Conservation (phyloP, 2,113 vertebrate genomes). For the Mohoua ochrocephala region DNA sequence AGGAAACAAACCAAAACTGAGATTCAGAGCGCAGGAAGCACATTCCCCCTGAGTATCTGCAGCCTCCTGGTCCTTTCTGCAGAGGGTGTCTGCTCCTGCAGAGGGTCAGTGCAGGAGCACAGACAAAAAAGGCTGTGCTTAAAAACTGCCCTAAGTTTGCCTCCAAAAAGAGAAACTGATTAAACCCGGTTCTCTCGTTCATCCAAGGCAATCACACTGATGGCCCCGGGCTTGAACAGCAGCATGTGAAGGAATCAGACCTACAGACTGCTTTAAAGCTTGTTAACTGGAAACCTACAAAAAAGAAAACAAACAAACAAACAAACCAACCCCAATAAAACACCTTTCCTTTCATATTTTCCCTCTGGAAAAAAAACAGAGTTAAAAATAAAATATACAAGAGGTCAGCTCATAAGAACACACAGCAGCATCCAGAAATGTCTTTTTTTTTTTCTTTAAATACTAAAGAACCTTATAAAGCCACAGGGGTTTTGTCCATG, state of each 20-base stretch:
- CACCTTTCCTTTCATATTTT: background rate
- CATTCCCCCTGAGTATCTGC: background rate
- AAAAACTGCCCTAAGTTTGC: background rate
- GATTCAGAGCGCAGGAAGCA: background rate
- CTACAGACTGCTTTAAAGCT: background rate
- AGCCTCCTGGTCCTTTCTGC: background rate
- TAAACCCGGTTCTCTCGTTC: background rate
- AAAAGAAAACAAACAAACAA: background rate
- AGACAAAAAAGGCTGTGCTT: background rate
- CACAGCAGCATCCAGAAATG: background rate
- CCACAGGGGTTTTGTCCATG: background rate
- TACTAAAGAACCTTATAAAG: background rate
- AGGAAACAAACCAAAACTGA: background rate
- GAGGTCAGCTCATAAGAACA: background rate
- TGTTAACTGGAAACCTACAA: background rate
- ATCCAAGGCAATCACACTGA: background rate
- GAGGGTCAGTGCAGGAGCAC: fast-evolving
- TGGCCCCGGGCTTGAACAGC: background rate
- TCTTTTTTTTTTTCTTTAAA: background rate
- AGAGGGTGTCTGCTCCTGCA: background rate
- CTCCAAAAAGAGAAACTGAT: background rate
- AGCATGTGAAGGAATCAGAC: background rate
- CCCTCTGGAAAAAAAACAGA: background rate
- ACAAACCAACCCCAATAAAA: background rate
- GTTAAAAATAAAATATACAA: background rate